These are phyloP conservation scores for Rhodinocichla rosea DNA, from an alignment of 2,113 vertebrate genomes.

Conservation along the genomic window DNA sequence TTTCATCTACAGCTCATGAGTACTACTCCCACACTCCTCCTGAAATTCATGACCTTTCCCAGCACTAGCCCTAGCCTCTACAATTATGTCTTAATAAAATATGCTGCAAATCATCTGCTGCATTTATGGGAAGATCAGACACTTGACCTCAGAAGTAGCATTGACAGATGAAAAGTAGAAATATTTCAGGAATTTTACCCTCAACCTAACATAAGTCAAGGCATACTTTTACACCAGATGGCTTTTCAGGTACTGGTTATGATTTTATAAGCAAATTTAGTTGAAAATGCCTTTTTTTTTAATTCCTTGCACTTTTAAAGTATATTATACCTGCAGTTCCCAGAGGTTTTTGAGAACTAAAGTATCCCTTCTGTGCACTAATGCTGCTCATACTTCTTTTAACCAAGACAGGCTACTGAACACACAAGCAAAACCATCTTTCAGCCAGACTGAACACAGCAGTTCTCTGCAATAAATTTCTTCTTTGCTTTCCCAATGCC, in stretches of 20 bases:
- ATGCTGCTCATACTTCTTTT: neutral
- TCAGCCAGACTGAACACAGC: neutral
- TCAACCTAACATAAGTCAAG: neutral
- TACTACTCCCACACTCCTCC: neutral
- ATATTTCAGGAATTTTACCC: neutral
- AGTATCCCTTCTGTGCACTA: neutral
- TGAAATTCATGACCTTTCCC: constrained; percentile 27
- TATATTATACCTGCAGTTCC: neutral
- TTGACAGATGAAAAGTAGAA: neutral
- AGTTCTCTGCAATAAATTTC: neutral
- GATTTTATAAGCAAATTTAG: neutral
- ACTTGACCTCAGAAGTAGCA: neutral
- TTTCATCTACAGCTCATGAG: neutral
- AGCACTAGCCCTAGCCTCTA: neutral
- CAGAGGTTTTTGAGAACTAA: neutral
- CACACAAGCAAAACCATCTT: neutral
- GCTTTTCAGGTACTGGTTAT: neutral
- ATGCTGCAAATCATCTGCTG: neutral
- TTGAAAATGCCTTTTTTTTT: neutral
- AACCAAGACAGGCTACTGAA: neutral
- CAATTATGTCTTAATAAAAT: constrained; percentile 16
- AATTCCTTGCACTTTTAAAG: neutral
- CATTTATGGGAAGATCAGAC: neutral
- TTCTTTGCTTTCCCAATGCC: neutral
- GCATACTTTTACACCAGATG: neutral